These are phyloP conservation scores for Nipponia nippon DNA, from an alignment of 2,113 vertebrate genomes.

Conservation along the genomic window DNA sequence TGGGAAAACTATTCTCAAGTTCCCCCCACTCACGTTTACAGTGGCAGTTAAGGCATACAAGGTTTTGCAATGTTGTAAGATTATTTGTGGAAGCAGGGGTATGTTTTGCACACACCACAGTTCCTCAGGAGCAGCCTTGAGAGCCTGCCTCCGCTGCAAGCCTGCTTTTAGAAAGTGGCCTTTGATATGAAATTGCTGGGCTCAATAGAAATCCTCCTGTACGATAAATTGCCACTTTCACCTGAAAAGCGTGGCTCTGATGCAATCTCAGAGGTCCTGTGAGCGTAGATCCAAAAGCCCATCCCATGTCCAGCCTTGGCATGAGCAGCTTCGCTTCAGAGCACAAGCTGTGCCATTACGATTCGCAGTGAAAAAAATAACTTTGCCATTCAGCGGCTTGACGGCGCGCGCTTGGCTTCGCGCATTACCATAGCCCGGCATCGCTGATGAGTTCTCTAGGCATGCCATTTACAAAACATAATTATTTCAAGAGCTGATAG, in stretches of 20 bases:
- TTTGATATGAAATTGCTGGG: neutral
- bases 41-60: neutral
- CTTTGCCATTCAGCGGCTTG: neutral
- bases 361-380: neutral
- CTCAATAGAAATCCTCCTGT: neutral
- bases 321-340: neutral
- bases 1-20: neutral
- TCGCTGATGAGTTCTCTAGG: neutral
- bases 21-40: neutral
- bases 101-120: neutral
- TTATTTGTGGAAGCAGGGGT: neutral
- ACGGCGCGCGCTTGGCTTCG: neutral
- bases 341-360: neutral
- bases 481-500: constrained; percentile 54
- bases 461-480: constrained; percentile 28
- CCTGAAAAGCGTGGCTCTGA: neutral
- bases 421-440: neutral
- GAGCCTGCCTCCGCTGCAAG: neutral
- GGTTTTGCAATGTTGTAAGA: neutral
- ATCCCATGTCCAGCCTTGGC: neutral
- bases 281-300: neutral
- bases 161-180: neutral
- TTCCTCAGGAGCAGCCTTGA: neutral
- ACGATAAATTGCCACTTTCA: neutral
- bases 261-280: neutral